Evolutionary conservation across 2,113 vertebrate genomes (phyloP).

Genomic region (Pipa parva): DNA sequence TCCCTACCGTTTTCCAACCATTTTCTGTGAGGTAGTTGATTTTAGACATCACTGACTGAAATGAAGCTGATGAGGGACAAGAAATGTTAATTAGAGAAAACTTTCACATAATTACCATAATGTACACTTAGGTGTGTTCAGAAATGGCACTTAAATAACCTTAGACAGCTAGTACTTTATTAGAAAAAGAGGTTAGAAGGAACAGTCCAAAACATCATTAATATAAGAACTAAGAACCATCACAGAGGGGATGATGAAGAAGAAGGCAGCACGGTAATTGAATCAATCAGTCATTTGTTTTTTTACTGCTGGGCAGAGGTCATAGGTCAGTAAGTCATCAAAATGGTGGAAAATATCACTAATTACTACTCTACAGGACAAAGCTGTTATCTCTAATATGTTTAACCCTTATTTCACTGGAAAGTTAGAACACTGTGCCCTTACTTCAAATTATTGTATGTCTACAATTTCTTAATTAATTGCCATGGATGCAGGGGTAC

Average conservation of each 20-base stretch:
- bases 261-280: slow-evolving; percentile 37
- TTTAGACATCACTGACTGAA: not conserved
- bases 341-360: slow-evolving; percentile 40
- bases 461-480: not conserved
- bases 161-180: slow-evolving; percentile 32
- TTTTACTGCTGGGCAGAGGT: slow-evolving; percentile 36
- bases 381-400: slow-evolving; percentile 27
- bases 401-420: slow-evolving; percentile 4
- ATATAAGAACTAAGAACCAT: slow-evolving; percentile 24
- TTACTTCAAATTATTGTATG: not conserved
- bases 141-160: slow-evolving; percentile 12
- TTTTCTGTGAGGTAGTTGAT: not conserved
- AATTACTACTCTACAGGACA: slow-evolving; percentile 42
- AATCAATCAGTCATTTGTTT: slow-evolving; percentile 44
- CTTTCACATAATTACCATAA: not conserved
- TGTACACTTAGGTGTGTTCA: slow-evolving; percentile 13
- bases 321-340: slow-evolving; percentile 40
- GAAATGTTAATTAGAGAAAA: slow-evolving; percentile 22
- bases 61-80: not conserved
- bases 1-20: too few relatives aligned
- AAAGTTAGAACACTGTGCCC: not conserved
- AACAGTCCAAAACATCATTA: slow-evolving; percentile 25
- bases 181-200: slow-evolving; percentile 1
- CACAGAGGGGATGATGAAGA: slow-evolving; percentile 33
- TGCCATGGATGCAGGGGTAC: too few relatives aligned